These are phyloP conservation scores for Dryoscopus gambensis DNA, from an alignment of 2,113 vertebrate species.

Conservation along the genomic window DNA sequence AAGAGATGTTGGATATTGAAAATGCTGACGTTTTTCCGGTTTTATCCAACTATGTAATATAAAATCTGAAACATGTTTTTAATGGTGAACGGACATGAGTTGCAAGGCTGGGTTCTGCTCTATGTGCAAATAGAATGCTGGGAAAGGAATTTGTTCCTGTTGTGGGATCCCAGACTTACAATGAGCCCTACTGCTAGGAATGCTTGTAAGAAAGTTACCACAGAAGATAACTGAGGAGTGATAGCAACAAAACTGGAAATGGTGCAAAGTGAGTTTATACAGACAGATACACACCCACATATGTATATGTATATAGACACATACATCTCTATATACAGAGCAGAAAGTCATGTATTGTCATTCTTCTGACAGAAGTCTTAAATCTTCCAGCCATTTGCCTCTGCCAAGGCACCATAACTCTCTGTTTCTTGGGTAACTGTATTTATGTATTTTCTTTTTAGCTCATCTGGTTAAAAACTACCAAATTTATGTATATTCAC, in stretches of 20 bases:
- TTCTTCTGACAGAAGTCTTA: neutral
- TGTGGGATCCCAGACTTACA: neutral
- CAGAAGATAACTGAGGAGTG: neutral
- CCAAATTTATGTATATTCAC: neutral
- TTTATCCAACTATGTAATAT: neutral
- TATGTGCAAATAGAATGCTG: neutral
- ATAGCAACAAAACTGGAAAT: neutral
- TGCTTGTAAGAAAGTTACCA: neutral
- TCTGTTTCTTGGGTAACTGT: neutral
- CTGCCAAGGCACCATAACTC: neutral
- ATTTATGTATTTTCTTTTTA: neutral
- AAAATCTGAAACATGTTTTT: neutral
- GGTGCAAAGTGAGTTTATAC: neutral
- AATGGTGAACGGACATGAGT: neutral
- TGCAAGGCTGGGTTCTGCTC: neutral
- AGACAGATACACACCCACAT: neutral
- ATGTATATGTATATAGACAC: too few relatives aligned
- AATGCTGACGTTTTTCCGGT: neutral
- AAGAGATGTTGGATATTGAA: neutral
- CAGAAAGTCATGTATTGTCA: neutral
- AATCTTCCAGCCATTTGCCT: neutral
- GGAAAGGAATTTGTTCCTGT: neutral
- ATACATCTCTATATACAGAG: neutral
- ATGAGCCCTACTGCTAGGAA: neutral
- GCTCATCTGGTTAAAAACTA: neutral